Percentiles rank a stretch among this genome's conserved stretches.
phyloP scores from a whole-genome alignment of 2,113 vertebrate species.

The Alligator mississippiensis region DNA sequence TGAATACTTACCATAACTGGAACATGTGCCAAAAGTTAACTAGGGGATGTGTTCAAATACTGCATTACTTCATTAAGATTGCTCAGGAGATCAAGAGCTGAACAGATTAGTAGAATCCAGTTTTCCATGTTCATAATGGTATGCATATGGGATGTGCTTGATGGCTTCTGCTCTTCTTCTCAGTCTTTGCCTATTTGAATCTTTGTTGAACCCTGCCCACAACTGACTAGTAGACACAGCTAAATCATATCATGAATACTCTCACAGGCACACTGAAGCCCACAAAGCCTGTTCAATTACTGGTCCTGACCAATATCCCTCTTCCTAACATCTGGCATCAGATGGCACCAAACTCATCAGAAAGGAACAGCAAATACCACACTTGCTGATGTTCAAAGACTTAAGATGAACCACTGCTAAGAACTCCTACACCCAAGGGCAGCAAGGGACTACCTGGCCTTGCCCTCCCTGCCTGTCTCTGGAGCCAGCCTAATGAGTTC shows the following conservation, averaged over 20 bases:
- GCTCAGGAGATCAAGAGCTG: background rate
- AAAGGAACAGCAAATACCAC: background rate
- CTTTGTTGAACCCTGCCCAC: too few species aligned
- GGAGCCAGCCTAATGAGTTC: background rate
- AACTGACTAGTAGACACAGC: background rate
- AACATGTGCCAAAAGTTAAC: too few species aligned
- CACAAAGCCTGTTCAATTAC: background rate
- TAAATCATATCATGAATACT: accelerated
- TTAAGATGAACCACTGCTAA: background rate
- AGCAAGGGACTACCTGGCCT: too few species aligned
- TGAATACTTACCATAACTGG: too few species aligned
- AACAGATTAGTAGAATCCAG: background rate
- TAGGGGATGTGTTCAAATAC: background rate
- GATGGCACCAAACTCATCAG: background rate
- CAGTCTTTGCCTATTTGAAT: too few species aligned
- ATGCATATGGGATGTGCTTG: background rate
- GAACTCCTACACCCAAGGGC: too few species aligned
- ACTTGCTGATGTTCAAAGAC: background rate
- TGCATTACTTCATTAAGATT: background rate
- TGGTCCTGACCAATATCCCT: background rate
- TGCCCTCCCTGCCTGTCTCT: too few species aligned
- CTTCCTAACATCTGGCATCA: background rate
- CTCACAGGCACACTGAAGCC: background rate
- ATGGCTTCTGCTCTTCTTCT: background rate
- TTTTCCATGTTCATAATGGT: too few species aligned